Percentiles rank a stretch among this genome's conserved stretches.
These are phyloP conservation scores for Corynorhinus townsendii DNA, from an alignment of 2,113 vertebrate genomes.

Conservation along the genomic window DNA sequence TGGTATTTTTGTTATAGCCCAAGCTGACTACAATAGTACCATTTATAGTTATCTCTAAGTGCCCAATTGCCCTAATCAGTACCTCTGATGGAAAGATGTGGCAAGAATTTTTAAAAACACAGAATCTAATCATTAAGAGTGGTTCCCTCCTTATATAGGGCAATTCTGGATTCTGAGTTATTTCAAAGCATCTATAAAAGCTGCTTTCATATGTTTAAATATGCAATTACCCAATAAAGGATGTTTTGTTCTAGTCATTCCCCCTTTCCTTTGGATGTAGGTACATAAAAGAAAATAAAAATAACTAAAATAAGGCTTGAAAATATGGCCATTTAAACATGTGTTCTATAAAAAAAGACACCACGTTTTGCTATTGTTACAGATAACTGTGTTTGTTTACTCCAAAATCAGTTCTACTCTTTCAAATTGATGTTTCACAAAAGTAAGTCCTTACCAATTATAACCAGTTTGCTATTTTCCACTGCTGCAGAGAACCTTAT, in stretches of 20 bases:
- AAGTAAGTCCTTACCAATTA: not conserved
- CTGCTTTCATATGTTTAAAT: not conserved
- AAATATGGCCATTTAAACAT: not conserved
- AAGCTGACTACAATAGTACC: not conserved
- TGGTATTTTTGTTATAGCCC: not conserved
- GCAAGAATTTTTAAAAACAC: not conserved
- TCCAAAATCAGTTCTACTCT: not conserved
- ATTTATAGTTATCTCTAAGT: not conserved
- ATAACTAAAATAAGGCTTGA: not conserved
- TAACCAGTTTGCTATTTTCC: constrained; percentile 17
- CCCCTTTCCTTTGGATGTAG: not conserved
- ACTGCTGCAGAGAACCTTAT: not conserved
- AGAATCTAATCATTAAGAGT: not conserved
- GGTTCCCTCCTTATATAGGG: not conserved
- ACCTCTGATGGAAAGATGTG: not conserved
- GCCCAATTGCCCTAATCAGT: not conserved
- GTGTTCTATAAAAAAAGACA: not conserved
- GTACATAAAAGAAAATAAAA: not conserved
- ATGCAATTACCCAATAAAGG: not conserved
- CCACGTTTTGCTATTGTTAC: not conserved
- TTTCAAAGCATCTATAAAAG: not conserved
- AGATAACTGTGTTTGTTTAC: not conserved
- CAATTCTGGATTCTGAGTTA: not conserved
- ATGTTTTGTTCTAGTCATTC: not conserved
- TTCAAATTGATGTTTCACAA: not conserved